Base-by-base conservation (phyloP, 2,888 invertebrate species). In the Papilio elwesi region DNA sequence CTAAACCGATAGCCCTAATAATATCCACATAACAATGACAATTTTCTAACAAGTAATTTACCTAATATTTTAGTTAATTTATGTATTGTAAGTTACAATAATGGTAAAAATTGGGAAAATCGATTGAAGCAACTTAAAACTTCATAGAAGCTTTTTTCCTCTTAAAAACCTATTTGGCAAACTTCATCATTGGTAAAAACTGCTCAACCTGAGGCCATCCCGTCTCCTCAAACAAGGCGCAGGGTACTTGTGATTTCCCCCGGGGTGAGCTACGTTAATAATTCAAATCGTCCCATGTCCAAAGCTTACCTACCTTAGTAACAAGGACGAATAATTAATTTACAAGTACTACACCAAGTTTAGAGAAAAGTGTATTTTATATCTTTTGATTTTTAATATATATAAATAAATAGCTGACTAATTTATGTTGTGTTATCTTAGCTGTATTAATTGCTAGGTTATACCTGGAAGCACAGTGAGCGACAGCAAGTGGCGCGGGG, bases 241-340 rank as follows among this genome's bases (percentile, higher is more conserved):
- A 15, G 64, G 68, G 84, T 86, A 88, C 87, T 88, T 82, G 87
- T 92, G 92, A 93, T 93, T 93, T 93, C 93, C 92, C 92, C 92
- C 76, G 74, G 87, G 83, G 92, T 76, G 75, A 78, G 81, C 85
- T 85, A 84, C 83, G 88, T 92, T 87, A 91, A 90, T 92, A 91
- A 92, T 92, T 92, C 90, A 91, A 81, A 78, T 79, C 80, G 86
- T 88, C 88, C 87, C 83, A 82, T 85, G 87, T 86, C 84, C 87
- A 81, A 84, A 84, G 81, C 87, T 85, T 81, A 86, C 87, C 87
- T 89, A 86, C 87, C 88, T 89, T 85, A 86, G 87, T 85, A 84
- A 88, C 87, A 55, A 82, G 75, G 75, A 78, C 83, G 84, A 86
- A 90, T 90, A 89, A 90, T 90, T 90, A 89, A 91, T 90, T 87